Evolutionary conservation across 2,888 invertebrate genomes (phyloP).

Genomic region (Phyto melanocephala): DNA sequence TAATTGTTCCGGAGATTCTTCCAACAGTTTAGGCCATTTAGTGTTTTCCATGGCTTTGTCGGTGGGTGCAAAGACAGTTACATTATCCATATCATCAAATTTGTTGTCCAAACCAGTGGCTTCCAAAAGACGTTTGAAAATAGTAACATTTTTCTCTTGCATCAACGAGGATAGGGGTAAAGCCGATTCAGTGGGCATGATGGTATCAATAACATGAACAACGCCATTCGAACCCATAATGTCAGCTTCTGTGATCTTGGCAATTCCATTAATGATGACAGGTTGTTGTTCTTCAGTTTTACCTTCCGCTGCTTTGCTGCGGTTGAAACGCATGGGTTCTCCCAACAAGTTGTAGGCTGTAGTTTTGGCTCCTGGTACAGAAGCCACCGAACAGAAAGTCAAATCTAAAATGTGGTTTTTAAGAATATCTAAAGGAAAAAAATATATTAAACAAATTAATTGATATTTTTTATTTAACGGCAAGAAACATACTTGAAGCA

Average conservation of each 20-base stretch:
- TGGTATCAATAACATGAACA: constrained; percentile 84
- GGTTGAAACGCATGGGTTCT: constrained; percentile 76
- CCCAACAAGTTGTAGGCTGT: constrained; percentile 77
- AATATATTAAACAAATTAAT: not conserved
- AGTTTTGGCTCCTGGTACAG: constrained; percentile 79
- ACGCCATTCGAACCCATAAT: constrained; percentile 87
- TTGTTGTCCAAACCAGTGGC: constrained; percentile 80
- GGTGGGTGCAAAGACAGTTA: constrained; percentile 83
- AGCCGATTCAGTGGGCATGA: constrained; percentile 83
- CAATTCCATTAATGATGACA: constrained; percentile 81
- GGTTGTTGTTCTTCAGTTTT: constrained; percentile 79
- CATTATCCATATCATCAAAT: constrained; percentile 81
- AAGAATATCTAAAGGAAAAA: constrained; percentile 80
- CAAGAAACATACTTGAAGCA: constrained; percentile 81
- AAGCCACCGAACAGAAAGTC: constrained; percentile 84
- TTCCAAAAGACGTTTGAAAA: constrained; percentile 81
- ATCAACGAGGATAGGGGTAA: constrained; percentile 79
- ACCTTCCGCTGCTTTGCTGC: constrained; percentile 69
- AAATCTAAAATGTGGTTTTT: constrained; percentile 84
- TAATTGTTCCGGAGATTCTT: constrained; percentile 76
- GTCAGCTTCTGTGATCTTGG: constrained; percentile 82
- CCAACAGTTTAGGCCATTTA: constrained; percentile 74
- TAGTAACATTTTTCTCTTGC: constrained; percentile 82
- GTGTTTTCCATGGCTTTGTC: constrained; percentile 82
- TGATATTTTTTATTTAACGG: no score